Percentiles rank a stretch among this genome's conserved stretches.
phyloP scores from a whole-genome alignment of 2,113 vertebrate species.

The Tragulus kanchil region DNA sequence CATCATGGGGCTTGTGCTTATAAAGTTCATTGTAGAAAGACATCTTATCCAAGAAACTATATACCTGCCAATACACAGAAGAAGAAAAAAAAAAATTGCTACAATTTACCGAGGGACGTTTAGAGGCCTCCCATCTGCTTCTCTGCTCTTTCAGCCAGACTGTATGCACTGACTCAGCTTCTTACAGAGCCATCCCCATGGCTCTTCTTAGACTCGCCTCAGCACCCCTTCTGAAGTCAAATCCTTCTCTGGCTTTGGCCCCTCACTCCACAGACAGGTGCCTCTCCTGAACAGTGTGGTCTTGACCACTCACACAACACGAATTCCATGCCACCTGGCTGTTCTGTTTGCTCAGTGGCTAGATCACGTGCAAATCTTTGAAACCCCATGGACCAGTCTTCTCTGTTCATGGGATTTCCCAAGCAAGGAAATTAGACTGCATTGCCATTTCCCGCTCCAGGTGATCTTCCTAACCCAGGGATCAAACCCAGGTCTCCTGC shows the following conservation, averaged over 20 bases:
- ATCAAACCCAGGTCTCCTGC: neutral
- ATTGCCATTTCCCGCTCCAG: neutral
- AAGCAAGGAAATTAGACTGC: neutral
- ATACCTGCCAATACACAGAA: conserved; percentile 90
- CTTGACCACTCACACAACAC: neutral
- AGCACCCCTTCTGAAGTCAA: neutral
- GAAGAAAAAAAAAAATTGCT: neutral
- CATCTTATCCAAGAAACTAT: conserved; percentile 98
- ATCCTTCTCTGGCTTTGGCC: neutral
- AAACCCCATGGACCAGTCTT: neutral
- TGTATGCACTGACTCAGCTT: neutral
- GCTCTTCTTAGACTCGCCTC: neutral
- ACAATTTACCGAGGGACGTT: neutral
- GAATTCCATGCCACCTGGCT: neutral
- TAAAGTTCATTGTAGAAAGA: conserved; percentile 97
- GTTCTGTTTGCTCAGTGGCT: neutral
- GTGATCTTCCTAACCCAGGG: neutral
- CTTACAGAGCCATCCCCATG: neutral
- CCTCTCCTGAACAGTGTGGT: neutral
- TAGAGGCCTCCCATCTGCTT: too few species aligned
- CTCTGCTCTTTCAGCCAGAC: neutral
- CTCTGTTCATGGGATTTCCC: neutral
- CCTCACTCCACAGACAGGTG: rapidly evolving
- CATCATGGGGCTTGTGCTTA: conserved; percentile 95
- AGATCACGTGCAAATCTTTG: neutral